Conservation (phyloP, 2,113 vertebrate species). For the Murina feae region DNA sequence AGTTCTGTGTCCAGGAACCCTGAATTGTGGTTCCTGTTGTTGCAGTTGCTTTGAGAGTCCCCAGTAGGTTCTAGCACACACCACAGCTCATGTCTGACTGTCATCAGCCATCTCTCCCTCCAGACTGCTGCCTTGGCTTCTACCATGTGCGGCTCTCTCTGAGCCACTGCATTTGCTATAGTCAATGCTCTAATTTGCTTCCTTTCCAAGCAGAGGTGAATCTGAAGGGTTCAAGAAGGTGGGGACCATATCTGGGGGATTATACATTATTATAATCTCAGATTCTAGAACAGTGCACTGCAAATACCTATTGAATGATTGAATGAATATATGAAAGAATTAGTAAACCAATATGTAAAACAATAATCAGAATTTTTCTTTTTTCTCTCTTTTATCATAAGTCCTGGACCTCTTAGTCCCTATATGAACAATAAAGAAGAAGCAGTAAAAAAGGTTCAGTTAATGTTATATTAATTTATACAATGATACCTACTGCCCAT, state of each 20-base stretch:
- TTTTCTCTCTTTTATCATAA: background rate
- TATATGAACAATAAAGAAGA: background rate
- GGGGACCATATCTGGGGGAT: background rate
- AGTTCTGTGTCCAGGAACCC: background rate
- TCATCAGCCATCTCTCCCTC: background rate
- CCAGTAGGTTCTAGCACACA: background rate
- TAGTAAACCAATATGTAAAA: background rate
- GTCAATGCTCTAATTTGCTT: background rate
- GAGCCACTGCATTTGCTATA: background rate
- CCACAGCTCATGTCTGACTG: background rate
- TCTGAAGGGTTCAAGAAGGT: background rate
- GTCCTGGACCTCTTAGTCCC: background rate
- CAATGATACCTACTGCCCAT: background rate
- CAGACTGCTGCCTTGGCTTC: background rate
- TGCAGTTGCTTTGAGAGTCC: background rate
- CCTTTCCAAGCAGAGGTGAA: background rate
- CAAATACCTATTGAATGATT: background rate
- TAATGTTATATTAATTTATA: background rate
- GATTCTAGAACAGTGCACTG: background rate
- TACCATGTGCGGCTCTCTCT: background rate
- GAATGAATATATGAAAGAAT: background rate
- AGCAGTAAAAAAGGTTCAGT: background rate
- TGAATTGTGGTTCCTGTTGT: background rate
- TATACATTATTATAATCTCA: background rate
- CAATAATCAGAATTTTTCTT: background rate